phyloP scores from a whole-genome alignment of 1,140 invertebrate genomes.

The Aphis craccivora region DNA sequence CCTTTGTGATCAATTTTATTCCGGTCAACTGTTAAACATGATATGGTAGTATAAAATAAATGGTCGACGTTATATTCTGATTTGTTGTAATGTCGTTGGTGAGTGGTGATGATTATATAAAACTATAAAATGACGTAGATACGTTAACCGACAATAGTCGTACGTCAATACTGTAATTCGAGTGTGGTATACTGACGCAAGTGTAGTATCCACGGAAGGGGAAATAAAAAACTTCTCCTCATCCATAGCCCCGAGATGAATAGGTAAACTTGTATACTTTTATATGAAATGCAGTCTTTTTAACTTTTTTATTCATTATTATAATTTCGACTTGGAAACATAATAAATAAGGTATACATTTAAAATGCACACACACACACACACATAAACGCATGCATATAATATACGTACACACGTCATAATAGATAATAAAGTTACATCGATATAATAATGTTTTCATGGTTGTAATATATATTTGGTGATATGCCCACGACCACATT shows the following conservation, averaged over 20 bases:
- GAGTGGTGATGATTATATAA: background rate
- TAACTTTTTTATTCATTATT: background rate
- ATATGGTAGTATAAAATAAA: background rate
- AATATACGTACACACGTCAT: background rate
- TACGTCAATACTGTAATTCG: background rate
- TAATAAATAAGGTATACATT: background rate
- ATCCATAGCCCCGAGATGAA: too few species aligned
- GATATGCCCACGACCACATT: background rate
- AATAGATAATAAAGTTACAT: background rate
- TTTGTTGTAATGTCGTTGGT: background rate
- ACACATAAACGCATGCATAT: background rate
- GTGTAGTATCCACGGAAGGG: background rate
- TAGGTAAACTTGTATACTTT: background rate
- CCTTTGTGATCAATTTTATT: background rate
- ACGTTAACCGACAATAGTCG: background rate
- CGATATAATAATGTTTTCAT: background rate
- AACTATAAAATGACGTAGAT: background rate
- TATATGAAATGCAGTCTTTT: background rate
- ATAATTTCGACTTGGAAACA: background rate
- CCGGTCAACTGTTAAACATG: background rate
- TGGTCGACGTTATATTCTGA: background rate
- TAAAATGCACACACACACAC: background rate
- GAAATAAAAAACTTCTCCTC: background rate
- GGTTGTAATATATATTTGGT: background rate
- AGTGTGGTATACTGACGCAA: background rate